Evolutionary conservation across 1,140 invertebrate species (phyloP), one percentile per base, ranked within the genome.

Genomic region (Holcopasites calliopsidis): DNA sequence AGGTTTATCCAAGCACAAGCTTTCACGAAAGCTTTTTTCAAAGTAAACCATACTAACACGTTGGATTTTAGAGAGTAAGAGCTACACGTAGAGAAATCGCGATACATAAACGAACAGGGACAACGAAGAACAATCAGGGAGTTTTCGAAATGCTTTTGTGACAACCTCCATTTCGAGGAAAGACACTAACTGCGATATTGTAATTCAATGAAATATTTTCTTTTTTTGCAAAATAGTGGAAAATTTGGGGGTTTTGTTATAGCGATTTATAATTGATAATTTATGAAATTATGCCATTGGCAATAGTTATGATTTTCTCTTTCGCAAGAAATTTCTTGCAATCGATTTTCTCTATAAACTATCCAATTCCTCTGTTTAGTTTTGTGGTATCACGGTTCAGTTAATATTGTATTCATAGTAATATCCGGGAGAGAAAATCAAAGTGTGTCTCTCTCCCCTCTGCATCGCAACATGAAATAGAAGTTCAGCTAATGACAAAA

Each of bases 1-100:
- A 70, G 80, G 69, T 82, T 82, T 77, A 80, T 82, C 66, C 80
- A 62, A 75, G 72, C 75, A 64, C 66, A 23, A 58, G 71, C 68
- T 68, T 78, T 74, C 77, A 76, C 58, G 61, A 80, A 80, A 81
- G 79, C 79, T 65, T 54, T 55, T 65, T 55, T 65, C 55, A 44
- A 73, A 42, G 60, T 55, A 44, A 52, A 65, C 69, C 69, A 26
- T 42, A 26, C 18, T 33, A 38, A 58, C 68, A n/a, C 65, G 35
- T 35, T 31, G 35, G 65, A 57, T 69, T 31, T 54, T 35, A 31
- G 38, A 23, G 68, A 11, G 28, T 23, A 47, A 70, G 54, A 7
- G 66, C 21, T 21, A 11, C 35, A 26, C 40, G 28, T 35, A 52
- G 38, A 55, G 16, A 35, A 35, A 18, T 44, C 23, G 35, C 28